Evolutionary conservation across 2,888 invertebrate species (phyloP), one percentile per base, ranked within the genome.

Genomic region (Piscicola geometra): DNA sequence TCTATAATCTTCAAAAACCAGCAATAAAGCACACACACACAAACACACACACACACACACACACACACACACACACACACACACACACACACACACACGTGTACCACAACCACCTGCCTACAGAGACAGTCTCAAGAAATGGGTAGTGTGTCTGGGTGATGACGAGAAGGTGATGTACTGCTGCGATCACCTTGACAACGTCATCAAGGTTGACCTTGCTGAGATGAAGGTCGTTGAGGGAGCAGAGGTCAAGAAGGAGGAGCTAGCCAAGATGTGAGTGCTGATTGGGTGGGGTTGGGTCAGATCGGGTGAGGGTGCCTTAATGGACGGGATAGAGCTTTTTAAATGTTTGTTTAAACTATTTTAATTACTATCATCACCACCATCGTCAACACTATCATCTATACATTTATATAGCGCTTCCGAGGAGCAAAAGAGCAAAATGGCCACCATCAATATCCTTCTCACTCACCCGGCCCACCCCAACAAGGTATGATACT

Each of bases 361-460:
- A 41, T n/a, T n/a, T n/a, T n/a, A n/a, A n/a, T n/a, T n/a, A n/a
- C n/a, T n/a, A n/a, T n/a, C n/a, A n/a, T n/a, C n/a, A n/a, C n/a
- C n/a, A n/a, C n/a, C n/a, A n/a, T n/a, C n/a, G n/a, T n/a, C n/a
- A n/a, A n/a, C n/a, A n/a, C n/a, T n/a, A n/a, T n/a, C n/a, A n/a
- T n/a, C n/a, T n/a, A n/a, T n/a, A 36, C 50, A 52, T 28, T 60
- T 77, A 85, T 86, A 32, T 83, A 93, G 93, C 86, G 93, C 94
- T 78, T 93, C 95, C 77, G 92, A 94, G 85, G 92, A 93, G 83
- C 95, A 93, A 87, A 95, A 95, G 88, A 89, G 94, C 79, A 94
- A 93, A 86, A 96, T 96, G 0, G 96, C 96, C 67, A 93, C 96
- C 75, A 95, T 97, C 75, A 97, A 97, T 86, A 90, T 92, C 0